Percentiles rank a stretch among this genome's conserved stretches.
Evolutionary conservation across 2,888 invertebrate genomes (phyloP).

Genomic region (Eilema griseolum): DNA sequence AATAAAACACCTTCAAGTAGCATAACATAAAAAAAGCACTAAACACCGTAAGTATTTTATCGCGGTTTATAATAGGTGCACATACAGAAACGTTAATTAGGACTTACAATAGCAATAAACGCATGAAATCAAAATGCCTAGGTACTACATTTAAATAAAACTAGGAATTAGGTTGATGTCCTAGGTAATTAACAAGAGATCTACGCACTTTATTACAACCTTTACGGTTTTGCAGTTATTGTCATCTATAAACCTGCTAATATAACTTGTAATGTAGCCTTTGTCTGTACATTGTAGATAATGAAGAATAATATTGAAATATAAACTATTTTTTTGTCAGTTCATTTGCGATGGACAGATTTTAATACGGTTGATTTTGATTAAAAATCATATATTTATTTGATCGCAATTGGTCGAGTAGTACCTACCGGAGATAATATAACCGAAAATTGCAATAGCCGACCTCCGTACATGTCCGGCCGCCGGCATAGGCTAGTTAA

Average conservation of each 20-base stretch:
- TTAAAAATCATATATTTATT: too few relatives aligned
- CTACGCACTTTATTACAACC: neutral
- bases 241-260: neutral
- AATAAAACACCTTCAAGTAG: neutral
- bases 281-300: neutral
- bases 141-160: neutral
- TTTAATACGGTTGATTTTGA: too few relatives aligned
- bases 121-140: neutral
- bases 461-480: too few relatives aligned
- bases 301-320: too few relatives aligned
- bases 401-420: too few relatives aligned
- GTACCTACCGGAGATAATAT: too few relatives aligned
- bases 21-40: neutral
- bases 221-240: neutral
- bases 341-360: too few relatives aligned
- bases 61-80: neutral
- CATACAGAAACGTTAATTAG: constrained; percentile 5
- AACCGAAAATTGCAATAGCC: too few relatives aligned
- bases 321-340: too few relatives aligned
- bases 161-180: neutral
- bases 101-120: neutral
- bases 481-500: too few relatives aligned
- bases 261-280: neutral
- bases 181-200: neutral
- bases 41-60: neutral